Evolutionary conservation across 2,888 invertebrate species (phyloP), one percentile per base, ranked within the genome.

Genomic region (Cheilosia vernalis): DNA sequence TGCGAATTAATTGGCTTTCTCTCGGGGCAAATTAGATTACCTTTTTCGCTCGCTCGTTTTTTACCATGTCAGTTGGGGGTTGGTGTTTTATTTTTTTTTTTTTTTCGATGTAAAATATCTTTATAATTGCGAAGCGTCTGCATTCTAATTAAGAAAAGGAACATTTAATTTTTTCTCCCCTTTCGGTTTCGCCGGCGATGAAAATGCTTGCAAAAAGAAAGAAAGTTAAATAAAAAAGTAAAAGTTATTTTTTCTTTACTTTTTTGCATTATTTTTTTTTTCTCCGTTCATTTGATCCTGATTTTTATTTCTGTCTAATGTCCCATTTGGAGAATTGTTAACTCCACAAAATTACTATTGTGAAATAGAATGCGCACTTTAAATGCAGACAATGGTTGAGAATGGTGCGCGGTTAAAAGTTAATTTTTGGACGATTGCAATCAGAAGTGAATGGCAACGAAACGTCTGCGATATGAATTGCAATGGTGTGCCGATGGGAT

Each of bases 51-150:
- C 47, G 0, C 17, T 33, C 27, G 64, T 55, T 30, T 61, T 47
- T 27, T 44, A 13, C 4, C 7, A 21, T 17, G 24, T 42, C 40
- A 15, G 27, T 19, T 27, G 27, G 15, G 40, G 15, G 40, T 70
- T 17, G 56, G 60, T 72, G 15, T 44, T 47, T 51, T 42, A n/a
- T 66, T 44, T 42, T 51, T 60, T 37, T 13, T 9, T 42, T 69
- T 49, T 55, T 17, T 44, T 37, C 42, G 58, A 73, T 73, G 83
- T 53, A 84, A 85, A 85, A 85, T 81, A 85, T 85, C 72, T 72
- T 77, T 72, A 77, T 85, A 85, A 81, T 85, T 81, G 61, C 66
- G 63, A 77, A 85, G 56, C 78, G 85, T 81, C 80, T 81, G 85
- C 66, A 77, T 85, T 81, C 77, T 72, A 85, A 85, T 77, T 70